Percentiles rank a stretch among this genome's conserved stretches.
Evolutionary conservation across 2,888 invertebrate genomes (phyloP).

Genomic region (Oxyteleia sp.): DNA sequence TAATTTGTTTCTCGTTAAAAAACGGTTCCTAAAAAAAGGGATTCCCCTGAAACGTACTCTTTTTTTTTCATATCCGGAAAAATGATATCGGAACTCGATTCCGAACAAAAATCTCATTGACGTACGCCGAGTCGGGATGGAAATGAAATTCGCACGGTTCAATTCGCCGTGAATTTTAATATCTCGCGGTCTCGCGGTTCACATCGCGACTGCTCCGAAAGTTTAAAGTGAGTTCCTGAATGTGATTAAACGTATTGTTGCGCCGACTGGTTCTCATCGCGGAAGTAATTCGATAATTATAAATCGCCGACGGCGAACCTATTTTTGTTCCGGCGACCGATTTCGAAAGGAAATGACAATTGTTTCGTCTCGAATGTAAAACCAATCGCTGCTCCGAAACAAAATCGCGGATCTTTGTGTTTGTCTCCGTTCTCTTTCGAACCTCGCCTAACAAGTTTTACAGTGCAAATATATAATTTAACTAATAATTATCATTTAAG

Average conservation of each 20-base stretch:
- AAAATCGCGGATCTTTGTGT: not conserved
- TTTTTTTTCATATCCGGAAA: not conserved
- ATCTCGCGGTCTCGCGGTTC: slow-evolving; percentile 23
- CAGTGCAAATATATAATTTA: slow-evolving; percentile 69
- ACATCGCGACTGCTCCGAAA: slow-evolving; percentile 8
- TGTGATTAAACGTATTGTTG: slow-evolving; percentile 61
- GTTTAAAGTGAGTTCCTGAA: slow-evolving; percentile 48
- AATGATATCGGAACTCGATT: slow-evolving; percentile 22
- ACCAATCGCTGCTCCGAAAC: slow-evolving; percentile 14
- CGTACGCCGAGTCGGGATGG: slow-evolving; percentile 23
- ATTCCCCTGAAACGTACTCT: no score
- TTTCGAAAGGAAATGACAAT: slow-evolving; percentile 12
- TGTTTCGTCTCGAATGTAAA: slow-evolving; percentile 22
- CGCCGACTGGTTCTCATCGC: slow-evolving; percentile 19
- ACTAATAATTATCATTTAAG: slow-evolving; percentile 28
- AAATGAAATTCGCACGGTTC: slow-evolving; percentile 52
- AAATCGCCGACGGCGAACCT: slow-evolving; percentile 27
- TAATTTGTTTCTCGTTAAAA: not conserved
- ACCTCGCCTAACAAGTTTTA: slow-evolving; percentile 19
- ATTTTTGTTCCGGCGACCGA: not conserved
- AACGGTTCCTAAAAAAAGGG: not conserved
- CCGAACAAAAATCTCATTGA: slow-evolving; percentile 45
- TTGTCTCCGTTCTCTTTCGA: not conserved
- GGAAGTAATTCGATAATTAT: slow-evolving; percentile 42
- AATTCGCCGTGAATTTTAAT: slow-evolving; percentile 62